Evolutionary conservation across 2,113 vertebrate genomes (phyloP), one percentile per base, ranked within the genome.

Genomic region (Himantopus leucocephalus): DNA sequence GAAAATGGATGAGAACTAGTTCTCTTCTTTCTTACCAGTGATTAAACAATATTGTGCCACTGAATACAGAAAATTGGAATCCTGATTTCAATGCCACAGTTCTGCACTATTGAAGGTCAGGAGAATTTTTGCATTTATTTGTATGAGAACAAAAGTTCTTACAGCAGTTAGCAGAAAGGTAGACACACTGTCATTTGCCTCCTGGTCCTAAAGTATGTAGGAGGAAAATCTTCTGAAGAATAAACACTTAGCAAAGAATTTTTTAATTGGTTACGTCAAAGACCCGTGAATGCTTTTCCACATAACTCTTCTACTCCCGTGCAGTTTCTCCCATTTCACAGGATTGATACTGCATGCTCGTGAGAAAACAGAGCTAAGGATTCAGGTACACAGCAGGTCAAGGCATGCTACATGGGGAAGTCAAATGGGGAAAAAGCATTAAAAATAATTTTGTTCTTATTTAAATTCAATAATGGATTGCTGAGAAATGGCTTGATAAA

Each of bases 401-500:
- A 39, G 84, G 41, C 66, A 68, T 10, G 48, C 41, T 50, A 14
- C 59, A 8, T 2, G 4, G 60, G 55, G 29, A 88, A 43, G 26
- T 20, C 55, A 92, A 37, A 58, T 12, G 32, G 37, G 8, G 58
- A 68, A 76, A 89, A 48, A 26, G 35, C 43, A 19, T 53, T n/a
- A 4, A 37, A 90, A 75, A 19, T 66, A 1, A 37, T 55, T 70
- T 82, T 78, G 5, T 35, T 85, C 59, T 79, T 83, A 77, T 47
- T 94, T 84, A 59, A 83, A 91, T 77, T 70, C 50, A 86, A 60
- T 59, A 86, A 29, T 43, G 45, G 41, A 39, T 86, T 83, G 52
- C 47, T 91, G 62, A 88, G 80, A 86, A 94, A 81, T 39, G 14
- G 48, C n/a, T 89, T 84, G 91, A 63, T 91, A 43, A 81, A 92